Percentiles rank a stretch among this genome's conserved stretches.
phyloP scores from a whole-genome alignment of 2,888 invertebrate genomes.

The Epistrophe eligans region DNA sequence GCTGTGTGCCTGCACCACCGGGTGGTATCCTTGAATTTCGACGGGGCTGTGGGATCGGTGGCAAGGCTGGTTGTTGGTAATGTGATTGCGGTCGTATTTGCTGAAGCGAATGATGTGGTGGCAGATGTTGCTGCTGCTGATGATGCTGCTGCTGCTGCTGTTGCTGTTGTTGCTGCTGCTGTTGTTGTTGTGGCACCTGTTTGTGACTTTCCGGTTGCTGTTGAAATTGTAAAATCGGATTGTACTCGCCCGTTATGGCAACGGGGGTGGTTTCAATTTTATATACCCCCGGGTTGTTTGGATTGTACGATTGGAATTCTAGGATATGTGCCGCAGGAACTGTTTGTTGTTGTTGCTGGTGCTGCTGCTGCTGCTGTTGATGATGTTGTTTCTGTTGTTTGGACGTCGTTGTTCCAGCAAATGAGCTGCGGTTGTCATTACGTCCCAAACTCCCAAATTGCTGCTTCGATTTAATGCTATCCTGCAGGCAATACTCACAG shows the following conservation, averaged over 20 bases:
- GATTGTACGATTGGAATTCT: slow-evolving; percentile 84
- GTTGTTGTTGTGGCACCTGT: slow-evolving; percentile 77
- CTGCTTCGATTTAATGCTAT: slow-evolving; percentile 65
- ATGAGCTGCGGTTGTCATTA: slow-evolving; percentile 56
- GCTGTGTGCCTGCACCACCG: slow-evolving; percentile 34
- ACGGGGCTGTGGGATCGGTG: slow-evolving; percentile 68
- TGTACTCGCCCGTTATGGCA: slow-evolving; percentile 83
- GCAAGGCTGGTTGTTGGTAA: slow-evolving; percentile 68
- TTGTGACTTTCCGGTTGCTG: slow-evolving; percentile 78
- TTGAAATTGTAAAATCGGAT: slow-evolving; percentile 83
- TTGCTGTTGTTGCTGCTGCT: slow-evolving; percentile 77
- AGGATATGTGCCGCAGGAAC: slow-evolving; percentile 81
- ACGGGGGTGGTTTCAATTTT: slow-evolving; percentile 84
- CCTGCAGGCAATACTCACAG: slow-evolving; percentile 81
- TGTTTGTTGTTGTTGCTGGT: slow-evolving; percentile 46
- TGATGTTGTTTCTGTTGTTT: slow-evolving; percentile 60
- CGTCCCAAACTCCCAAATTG: slow-evolving; percentile 77
- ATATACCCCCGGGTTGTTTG: slow-evolving; percentile 83
- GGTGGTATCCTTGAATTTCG: slow-evolving; percentile 63
- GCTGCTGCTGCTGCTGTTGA: slow-evolving; percentile 59
- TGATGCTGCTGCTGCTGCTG: slow-evolving; percentile 77
- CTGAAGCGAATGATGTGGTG: slow-evolving; percentile 67
- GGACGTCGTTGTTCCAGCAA: slow-evolving; percentile 50
- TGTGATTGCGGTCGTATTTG: slow-evolving; percentile 68
- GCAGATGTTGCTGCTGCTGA: slow-evolving; percentile 77